phyloP scores from a whole-genome alignment of 2,888 invertebrate species.

The Branchellion lobata region DNA sequence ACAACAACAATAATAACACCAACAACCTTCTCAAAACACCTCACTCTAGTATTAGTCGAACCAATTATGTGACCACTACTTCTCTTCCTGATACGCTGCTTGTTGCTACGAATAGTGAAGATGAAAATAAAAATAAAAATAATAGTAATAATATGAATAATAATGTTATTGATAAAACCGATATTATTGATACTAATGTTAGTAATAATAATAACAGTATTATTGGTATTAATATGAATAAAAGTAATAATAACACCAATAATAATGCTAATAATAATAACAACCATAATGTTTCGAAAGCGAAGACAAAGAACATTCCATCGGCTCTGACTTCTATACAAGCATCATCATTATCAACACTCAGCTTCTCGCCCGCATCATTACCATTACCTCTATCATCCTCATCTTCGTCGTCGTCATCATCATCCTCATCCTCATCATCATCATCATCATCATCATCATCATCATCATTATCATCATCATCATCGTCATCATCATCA shows the following conservation, averaged over 20 bases:
- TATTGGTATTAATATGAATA: neutral
- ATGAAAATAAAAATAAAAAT: neutral
- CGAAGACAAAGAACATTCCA: too few species aligned
- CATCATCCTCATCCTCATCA: too few species aligned
- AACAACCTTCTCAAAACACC: too few species aligned
- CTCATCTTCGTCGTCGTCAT: too few species aligned
- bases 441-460: neutral
- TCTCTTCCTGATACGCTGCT: too few species aligned
- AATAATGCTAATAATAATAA: too few species aligned
- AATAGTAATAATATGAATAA: neutral
- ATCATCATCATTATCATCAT: neutral
- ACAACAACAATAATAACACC: too few species aligned
- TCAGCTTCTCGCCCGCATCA: neutral
- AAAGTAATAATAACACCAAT: neutral
- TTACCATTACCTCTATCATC: neutral
- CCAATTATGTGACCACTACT: too few species aligned
- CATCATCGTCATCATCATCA: slow-evolving; percentile 58
- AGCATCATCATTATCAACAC: neutral
- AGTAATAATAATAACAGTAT: neutral
- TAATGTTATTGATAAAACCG: neutral
- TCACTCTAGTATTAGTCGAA: too few species aligned
- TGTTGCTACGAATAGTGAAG: neutral
- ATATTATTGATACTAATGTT: neutral
- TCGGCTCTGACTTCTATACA: too few species aligned
- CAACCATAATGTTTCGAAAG: too few species aligned